Percentiles rank a stretch among this genome's conserved stretches.
Conservation (phyloP, 2,797 vertebrate genomes). For the Coluber constrictor region DNA sequence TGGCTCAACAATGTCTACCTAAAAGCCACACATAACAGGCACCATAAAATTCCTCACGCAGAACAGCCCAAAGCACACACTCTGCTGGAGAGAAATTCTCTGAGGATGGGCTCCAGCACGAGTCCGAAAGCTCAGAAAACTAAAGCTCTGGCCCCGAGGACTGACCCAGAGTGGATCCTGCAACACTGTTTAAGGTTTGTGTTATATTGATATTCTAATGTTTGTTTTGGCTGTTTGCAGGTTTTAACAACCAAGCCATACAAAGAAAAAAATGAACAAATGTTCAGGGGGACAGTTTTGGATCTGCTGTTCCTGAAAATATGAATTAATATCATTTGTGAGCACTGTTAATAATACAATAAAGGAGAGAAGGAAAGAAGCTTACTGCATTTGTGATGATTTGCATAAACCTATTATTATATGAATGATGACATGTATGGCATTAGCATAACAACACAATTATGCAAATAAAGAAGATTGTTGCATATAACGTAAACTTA, state of each 20-base stretch:
- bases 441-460: neutral
- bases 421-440: neutral
- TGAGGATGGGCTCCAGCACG: neutral
- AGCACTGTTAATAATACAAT: neutral
- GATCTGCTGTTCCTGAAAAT: neutral
- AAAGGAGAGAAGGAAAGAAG: neutral
- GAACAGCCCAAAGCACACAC: neutral
- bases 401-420: neutral
- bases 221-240: neutral
- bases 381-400: neutral
- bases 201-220: neutral
- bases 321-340: neutral
- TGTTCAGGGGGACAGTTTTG: neutral
- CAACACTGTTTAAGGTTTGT: neutral
- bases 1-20: neutral
- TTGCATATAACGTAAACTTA: neutral
- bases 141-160: neutral
- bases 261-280: neutral
- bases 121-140: neutral
- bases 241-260: neutral
- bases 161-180: neutral
- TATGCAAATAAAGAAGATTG: neutral
- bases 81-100: neutral
- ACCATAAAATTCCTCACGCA: neutral
- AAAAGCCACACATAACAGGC: neutral